Evolutionary conservation across 2,797 vertebrate species (phyloP).

Genomic region (Pelobates cultripes): DNA sequence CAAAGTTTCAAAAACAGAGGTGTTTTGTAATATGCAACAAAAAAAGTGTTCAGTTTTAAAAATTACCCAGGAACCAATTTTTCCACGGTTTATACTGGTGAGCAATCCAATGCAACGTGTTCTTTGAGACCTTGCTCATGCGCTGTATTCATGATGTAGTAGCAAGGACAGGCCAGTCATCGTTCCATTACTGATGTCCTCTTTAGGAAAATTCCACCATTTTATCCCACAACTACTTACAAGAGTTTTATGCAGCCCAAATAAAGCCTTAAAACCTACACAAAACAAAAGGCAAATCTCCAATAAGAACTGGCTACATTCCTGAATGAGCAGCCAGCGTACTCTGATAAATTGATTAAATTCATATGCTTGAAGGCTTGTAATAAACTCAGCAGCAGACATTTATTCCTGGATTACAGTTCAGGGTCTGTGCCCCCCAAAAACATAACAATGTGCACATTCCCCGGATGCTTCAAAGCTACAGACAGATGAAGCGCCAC

Average conservation of each 20-base stretch:
- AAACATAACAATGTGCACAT: conserved; percentile 35
- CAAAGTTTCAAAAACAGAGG: too few species aligned
- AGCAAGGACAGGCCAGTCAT: too few species aligned
- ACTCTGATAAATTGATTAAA: conserved; percentile 29
- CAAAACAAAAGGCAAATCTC: background rate
- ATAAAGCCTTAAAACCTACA: background rate
- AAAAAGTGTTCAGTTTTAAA: too few species aligned
- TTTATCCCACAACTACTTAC: too few species aligned
- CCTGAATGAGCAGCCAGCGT: conserved; percentile 5
- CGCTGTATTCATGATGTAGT: too few species aligned
- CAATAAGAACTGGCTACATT: conserved; percentile 16
- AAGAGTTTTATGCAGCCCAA: background rate
- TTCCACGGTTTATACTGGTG: too few species aligned
- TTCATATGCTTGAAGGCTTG: conserved; percentile 40
- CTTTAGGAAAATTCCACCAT: too few species aligned
- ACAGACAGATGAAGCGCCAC: conserved; percentile 40
- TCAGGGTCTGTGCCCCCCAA: conserved; percentile 31
- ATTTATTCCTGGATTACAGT: conserved; percentile 44
- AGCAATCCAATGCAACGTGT: too few species aligned
- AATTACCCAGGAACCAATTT: too few species aligned
- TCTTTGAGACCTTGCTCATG: too few species aligned
- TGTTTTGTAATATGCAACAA: too few species aligned
- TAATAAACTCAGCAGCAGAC: conserved; percentile 44
- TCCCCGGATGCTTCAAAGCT: conserved; percentile 39
- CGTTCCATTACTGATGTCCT: too few species aligned